phyloP scores from a whole-genome alignment of 2,888 invertebrate genomes.

The Notodonta dromedarius region DNA sequence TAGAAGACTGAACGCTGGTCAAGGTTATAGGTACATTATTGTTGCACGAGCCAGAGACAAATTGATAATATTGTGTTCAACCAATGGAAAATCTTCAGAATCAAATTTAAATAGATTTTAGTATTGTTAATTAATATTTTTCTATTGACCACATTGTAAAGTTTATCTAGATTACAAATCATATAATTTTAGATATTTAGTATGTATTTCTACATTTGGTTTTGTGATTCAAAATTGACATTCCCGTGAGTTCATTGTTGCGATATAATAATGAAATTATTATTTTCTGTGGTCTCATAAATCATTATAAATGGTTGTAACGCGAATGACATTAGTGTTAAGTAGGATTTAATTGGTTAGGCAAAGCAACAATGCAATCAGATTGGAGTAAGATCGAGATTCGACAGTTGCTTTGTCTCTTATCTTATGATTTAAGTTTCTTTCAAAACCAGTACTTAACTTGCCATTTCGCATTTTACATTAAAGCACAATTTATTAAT shows the following conservation, averaged over 20 bases:
- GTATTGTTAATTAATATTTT: too few species aligned
- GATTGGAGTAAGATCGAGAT: neutral
- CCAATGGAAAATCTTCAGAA: too few species aligned
- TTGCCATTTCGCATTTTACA: constrained; percentile 43
- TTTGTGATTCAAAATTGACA: constrained; percentile 67
- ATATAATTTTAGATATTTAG: too few species aligned
- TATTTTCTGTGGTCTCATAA: constrained; percentile 64
- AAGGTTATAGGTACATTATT: constrained; percentile 31
- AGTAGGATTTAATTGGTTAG: constrained; percentile 13
- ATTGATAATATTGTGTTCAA: neutral
- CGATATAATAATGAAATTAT: constrained; percentile 53
- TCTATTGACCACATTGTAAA: too few species aligned
- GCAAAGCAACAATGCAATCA: neutral
- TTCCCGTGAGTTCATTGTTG: constrained; percentile 62
- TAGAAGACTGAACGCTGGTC: constrained; percentile 68
- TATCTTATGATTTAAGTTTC: neutral
- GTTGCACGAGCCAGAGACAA: neutral
- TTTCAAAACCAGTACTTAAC: constrained; percentile 31
- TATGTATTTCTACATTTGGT: too few species aligned
- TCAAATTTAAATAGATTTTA: too few species aligned
- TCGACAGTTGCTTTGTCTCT: constrained; percentile 8
- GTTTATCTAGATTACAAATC: too few species aligned
- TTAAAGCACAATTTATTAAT: constrained; percentile 31
- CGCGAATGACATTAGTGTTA: constrained; percentile 62
- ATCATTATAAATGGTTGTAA: constrained; percentile 58